Evolutionary conservation across 2,113 vertebrate species (phyloP).

Genomic region (Polypterus bichir): DNA sequence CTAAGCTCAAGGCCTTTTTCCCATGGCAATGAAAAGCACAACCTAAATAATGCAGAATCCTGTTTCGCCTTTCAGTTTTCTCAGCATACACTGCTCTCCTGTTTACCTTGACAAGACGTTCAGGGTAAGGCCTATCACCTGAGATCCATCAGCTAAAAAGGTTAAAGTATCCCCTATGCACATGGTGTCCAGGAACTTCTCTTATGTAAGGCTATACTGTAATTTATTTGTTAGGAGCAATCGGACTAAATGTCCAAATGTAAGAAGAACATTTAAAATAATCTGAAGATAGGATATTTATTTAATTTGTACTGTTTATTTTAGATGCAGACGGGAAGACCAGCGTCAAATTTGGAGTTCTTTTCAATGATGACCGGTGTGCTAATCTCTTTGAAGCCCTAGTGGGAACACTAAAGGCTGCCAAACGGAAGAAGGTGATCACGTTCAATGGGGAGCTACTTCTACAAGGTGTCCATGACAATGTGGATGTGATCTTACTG

Average conservation of each 20-base stretch:
- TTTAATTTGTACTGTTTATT: constrained; percentile 6
- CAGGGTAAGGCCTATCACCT: too few relatives aligned
- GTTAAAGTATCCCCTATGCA: too few relatives aligned
- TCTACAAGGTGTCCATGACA: constrained; percentile 85
- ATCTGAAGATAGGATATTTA: background rate
- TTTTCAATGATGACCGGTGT: constrained; percentile 82
- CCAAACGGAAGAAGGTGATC: constrained; percentile 73
- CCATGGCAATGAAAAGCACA: too few relatives aligned
- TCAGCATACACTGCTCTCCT: too few relatives aligned
- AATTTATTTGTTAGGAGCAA: too few relatives aligned
- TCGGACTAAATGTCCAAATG: background rate
- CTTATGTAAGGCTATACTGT: too few relatives aligned
- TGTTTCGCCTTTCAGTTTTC: too few relatives aligned
- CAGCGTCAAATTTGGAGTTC: constrained; percentile 81
- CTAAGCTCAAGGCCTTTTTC: too few relatives aligned
- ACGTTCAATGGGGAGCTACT: constrained; percentile 70
- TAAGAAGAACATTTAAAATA: background rate
- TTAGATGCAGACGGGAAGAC: constrained; percentile 71
- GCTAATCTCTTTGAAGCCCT: constrained; percentile 95
- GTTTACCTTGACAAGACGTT: too few relatives aligned
- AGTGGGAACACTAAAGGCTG: constrained; percentile 85
- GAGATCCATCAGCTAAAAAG: too few relatives aligned
- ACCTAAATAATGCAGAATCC: too few relatives aligned
- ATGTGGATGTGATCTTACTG: constrained; percentile 73
- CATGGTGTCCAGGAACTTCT: too few relatives aligned